phyloP scores from a whole-genome alignment of 2,888 invertebrate genomes.

The Troides aeacus region DNA sequence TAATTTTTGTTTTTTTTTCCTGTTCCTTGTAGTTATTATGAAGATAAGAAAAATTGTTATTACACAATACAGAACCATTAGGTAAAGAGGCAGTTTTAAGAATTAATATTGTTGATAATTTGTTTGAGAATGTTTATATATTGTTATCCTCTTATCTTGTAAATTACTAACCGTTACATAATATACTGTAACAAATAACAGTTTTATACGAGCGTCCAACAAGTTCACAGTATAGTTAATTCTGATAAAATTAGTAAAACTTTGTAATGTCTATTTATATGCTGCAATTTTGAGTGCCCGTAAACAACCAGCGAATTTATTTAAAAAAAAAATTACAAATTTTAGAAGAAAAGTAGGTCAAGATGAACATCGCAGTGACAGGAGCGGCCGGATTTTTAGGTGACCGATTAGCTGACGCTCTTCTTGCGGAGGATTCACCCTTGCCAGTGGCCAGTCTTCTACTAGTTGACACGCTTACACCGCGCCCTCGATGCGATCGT shows the following conservation, averaged over 20 bases:
- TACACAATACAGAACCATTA: not conserved
- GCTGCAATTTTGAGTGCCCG: too few species aligned
- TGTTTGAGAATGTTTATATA: conserved; percentile 1
- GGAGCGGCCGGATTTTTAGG: conserved; percentile 63
- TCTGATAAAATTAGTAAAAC: too few species aligned
- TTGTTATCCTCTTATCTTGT: not conserved
- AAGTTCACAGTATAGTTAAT: too few species aligned
- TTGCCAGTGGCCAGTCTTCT: conserved; percentile 44
- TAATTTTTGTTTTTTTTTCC: not conserved
- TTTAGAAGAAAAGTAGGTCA: not conserved
- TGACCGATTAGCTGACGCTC: conserved; percentile 45
- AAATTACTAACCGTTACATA: not conserved
- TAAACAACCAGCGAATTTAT: too few species aligned
- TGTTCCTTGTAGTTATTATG: too few species aligned
- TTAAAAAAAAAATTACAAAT: too few species aligned
- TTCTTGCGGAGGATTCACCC: conserved; percentile 42
- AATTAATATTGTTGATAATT: not conserved
- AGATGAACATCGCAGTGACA: conserved; percentile 60
- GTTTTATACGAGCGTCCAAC: not conserved
- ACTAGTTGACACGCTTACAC: conserved; percentile 40
- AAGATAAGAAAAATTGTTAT: too few species aligned
- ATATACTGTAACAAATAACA: conserved; percentile 1
- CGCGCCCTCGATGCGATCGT: conserved; percentile 37
- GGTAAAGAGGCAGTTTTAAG: not conserved
- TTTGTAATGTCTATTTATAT: too few species aligned